Evolutionary conservation across 2,113 vertebrate species (phyloP).

Genomic region (Gobiocypris rarus): DNA sequence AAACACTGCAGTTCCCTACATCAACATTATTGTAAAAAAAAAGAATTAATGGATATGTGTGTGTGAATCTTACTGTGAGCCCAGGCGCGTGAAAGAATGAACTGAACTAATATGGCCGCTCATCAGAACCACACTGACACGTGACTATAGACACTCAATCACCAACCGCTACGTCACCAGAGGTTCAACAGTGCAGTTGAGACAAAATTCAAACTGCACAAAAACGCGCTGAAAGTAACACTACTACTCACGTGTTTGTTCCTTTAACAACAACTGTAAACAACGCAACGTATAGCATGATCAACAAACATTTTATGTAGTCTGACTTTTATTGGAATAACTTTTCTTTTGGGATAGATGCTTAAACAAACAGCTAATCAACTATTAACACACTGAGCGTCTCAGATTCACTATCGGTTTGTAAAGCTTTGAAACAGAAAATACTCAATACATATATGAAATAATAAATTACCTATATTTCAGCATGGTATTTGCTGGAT

Average conservation of each 20-base stretch:
- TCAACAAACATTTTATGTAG: neutral
- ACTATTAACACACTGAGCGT: too few relatives aligned
- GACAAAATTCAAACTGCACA: slow-evolving; percentile 64
- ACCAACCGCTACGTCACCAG: neutral
- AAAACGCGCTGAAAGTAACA: slow-evolving; percentile 19
- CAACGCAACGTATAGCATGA: neutral
- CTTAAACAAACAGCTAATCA: too few relatives aligned
- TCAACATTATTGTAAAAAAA: neutral
- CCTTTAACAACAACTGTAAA: neutral
- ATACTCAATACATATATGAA: too few relatives aligned
- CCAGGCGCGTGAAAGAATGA: slow-evolving; percentile 62
- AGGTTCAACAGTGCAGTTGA: slow-evolving; percentile 42
- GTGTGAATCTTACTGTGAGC: slow-evolving; percentile 51
- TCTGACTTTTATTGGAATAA: neutral
- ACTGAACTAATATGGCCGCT: slow-evolving; percentile 67
- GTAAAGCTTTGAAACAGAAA: too few relatives aligned
- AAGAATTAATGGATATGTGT: neutral
- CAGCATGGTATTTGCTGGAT: too few relatives aligned
- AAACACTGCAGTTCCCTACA: neutral
- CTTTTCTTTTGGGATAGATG: too few relatives aligned
- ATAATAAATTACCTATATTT: too few relatives aligned
- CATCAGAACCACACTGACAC: slow-evolving; percentile 24
- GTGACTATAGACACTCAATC: slow-evolving; percentile 57
- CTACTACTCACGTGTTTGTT: neutral
- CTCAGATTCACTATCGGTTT: too few relatives aligned